A percentile compares a stretch with the other conserved stretches of the same genome.
These are phyloP conservation scores for Basileuterus tristriatus DNA, from an alignment of 2,797 vertebrate species.

Conservation along the genomic window DNA sequence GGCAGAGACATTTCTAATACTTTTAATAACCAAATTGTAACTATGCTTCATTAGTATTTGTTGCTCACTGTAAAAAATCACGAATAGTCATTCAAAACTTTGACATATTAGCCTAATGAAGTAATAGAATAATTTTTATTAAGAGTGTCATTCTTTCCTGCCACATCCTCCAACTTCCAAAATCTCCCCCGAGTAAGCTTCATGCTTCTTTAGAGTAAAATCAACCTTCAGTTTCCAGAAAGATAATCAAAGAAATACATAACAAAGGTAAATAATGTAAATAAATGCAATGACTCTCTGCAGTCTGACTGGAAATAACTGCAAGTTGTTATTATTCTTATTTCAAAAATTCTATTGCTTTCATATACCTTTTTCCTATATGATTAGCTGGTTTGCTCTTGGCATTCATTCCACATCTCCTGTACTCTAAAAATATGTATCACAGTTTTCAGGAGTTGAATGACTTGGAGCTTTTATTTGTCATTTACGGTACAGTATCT, in stretches of 20 bases:
- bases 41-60: neutral
- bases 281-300: neutral
- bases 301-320: neutral
- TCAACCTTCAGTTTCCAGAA: neutral
- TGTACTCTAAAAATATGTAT: neutral
- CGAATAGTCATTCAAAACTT: neutral
- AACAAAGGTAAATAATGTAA: neutral
- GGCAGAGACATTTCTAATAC: neutral
- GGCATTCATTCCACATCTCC: neutral
- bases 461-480: neutral
- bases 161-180: neutral
- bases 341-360: neutral
- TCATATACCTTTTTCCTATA: neutral
- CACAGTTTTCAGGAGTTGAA: neutral
- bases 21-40: accelerated
- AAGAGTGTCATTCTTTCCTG: neutral
- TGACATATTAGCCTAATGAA: neutral
- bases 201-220: neutral
- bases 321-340: neutral
- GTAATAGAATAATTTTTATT: neutral
- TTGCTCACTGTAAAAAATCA: neutral
- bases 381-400: neutral
- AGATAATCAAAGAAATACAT: neutral
- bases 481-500: neutral
- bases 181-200: neutral